Evolutionary conservation across 2,888 invertebrate genomes (phyloP), one percentile per base, ranked within the genome.

Genomic region (Halocaridina rubra): DNA sequence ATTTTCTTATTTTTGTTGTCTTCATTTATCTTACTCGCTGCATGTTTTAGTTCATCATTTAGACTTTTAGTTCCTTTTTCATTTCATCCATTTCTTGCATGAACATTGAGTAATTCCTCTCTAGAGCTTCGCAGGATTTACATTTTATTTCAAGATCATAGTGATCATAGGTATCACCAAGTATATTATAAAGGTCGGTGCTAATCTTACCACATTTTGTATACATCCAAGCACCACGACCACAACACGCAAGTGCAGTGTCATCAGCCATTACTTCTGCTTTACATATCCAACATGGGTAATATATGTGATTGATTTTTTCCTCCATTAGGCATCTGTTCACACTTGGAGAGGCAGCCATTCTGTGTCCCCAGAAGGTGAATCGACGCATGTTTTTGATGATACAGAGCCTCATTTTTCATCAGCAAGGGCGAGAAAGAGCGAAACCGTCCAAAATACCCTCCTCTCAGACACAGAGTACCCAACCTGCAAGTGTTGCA

Each of bases 281-380:
- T 61, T 7, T 61, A n/a, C 7, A 22, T 61, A 61, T 61, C 19
- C 13, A n/a, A n/a, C n/a, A n/a, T n/a, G n/a, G n/a, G n/a, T n/a
- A n/a, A n/a, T n/a, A n/a, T n/a, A n/a, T n/a, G 39, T 8, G 8
- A 39, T 39, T 39, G 39, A 7, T 8, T 53, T 71, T 29, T 61
- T 19, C 16, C 22, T 64, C 67, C 19, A 8, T 32, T 80, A 87
- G 87, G 57, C 84, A 88, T 29, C 33, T 92, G 80, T 90, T 91
- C 85, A 91, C 91, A 0, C 89, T 92, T 59, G 92, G 92, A 32
- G 92, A 91, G 86, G 89, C 89, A 19, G 89, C 90, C 5, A 91
- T 91, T 89, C 89, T 91, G 27, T 91, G 91, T 80, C 92, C 92
- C 0, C 89, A 89, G 2, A 89, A 90, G 46, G 90, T 91, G 24